phyloP scores from a whole-genome alignment of 2,797 vertebrate species.

The Aulostomus chinensis region DNA sequence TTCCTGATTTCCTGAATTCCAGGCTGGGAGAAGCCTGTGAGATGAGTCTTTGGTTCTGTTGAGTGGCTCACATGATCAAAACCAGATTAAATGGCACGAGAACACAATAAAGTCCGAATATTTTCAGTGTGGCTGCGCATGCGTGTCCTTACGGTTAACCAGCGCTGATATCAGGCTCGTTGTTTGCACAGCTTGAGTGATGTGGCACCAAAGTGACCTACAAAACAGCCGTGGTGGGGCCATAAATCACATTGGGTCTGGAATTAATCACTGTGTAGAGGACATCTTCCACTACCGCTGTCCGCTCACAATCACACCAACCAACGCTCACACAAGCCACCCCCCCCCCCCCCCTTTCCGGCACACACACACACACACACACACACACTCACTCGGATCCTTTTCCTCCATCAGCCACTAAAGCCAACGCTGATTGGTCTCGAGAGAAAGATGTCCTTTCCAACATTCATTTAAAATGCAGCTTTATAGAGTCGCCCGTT shows the following conservation, averaged over 20 bases:
- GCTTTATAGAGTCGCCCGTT: conserved; percentile 49
- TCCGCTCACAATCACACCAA: conserved; percentile 70
- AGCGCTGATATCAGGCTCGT: conserved; percentile 71
- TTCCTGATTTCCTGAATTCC: too few species aligned
- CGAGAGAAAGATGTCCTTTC: conserved; percentile 54
- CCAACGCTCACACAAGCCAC: conserved; percentile 39
- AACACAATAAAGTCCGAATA: conserved; percentile 54
- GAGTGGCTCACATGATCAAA: conserved; percentile 9
- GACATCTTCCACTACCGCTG: conserved; percentile 72
- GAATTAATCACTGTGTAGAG: conserved; percentile 79
- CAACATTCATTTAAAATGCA: conserved; percentile 51
- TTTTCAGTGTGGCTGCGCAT: conserved; percentile 34
- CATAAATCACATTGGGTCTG: conserved; percentile 76
- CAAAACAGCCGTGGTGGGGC: conserved; percentile 75
- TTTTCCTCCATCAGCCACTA: conserved; percentile 35
- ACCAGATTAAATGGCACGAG: conserved; percentile 36
- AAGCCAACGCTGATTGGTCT: conserved; percentile 39
- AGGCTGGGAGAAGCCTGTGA: too few species aligned
- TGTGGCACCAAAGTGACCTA: conserved; percentile 79
- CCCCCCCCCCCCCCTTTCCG: not conserved
- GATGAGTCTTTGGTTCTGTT: too few species aligned
- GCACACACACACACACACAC: too few species aligned
- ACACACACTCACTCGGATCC: too few species aligned
- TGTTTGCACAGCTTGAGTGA: conserved; percentile 83
- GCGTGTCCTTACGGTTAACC: conserved; percentile 61